Percentiles rank a stretch among this genome's conserved stretches.
Conservation (phyloP, 2,888 invertebrate species). For the Apoda limacodes region DNA sequence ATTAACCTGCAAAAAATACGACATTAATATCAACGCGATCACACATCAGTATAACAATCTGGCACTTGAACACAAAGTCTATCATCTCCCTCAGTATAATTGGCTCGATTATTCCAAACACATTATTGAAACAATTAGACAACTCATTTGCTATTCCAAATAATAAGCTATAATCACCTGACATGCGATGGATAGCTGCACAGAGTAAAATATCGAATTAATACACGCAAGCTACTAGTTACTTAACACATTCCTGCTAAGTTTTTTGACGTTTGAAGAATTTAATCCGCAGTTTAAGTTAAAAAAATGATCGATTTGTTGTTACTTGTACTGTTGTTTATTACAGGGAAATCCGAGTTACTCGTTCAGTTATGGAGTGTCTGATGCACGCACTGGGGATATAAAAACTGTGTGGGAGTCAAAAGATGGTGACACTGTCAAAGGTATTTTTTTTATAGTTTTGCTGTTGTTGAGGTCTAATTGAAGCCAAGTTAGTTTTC, state of each 20-base stretch:
- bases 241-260: constrained; percentile 39
- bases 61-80: too few species aligned
- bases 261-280: constrained; percentile 28
- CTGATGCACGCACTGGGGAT: constrained; percentile 71
- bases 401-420: constrained; percentile 73
- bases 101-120: constrained; percentile 33
- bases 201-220: constrained; percentile 49
- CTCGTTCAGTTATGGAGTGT: constrained; percentile 73
- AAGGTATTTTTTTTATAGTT: too few species aligned
- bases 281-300: constrained; percentile 29
- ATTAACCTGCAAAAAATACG: too few species aligned
- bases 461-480: too few species aligned
- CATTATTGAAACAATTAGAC: constrained; percentile 53
- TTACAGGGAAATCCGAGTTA: constrained; percentile 67
- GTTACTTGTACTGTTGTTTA: constrained; percentile 23
- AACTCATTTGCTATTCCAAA: constrained; percentile 50
- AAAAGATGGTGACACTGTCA: constrained; percentile 71
- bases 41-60: too few species aligned
- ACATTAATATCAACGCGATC: too few species aligned
- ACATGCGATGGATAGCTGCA: constrained; percentile 51
- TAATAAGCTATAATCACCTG: constrained; percentile 41
- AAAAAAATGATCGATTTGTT: constrained; percentile 29
- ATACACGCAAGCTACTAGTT: constrained; percentile 51
- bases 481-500: too few species aligned
- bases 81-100: too few species aligned